Base-by-base conservation (phyloP, 2,113 vertebrate species). In the Eulacestoma nigropectus region DNA sequence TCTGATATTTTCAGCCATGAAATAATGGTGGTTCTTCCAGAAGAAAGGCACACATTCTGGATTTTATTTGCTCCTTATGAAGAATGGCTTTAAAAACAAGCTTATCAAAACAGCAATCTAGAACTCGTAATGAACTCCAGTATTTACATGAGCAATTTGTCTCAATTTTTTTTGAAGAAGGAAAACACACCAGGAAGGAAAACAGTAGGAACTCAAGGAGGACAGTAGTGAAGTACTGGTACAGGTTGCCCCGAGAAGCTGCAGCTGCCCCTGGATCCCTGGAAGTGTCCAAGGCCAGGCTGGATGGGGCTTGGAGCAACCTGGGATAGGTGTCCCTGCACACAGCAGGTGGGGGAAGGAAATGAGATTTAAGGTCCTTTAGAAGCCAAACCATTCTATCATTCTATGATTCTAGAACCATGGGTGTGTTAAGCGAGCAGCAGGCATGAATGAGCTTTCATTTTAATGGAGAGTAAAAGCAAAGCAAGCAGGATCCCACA, bases 401-500 rank as follows among this genome's bases (percentile, higher is more conserved):
- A 30, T 23, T 26, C 11, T 9, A 3, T 37, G 46, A n/a, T 30
- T 46, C 22, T 16, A 57, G 64, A 85, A 6, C 5, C 42, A 42
- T 0, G 6, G 19, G 32, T 11, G 17, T 37, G n/a, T 37, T 44
- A 47, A 49, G 33, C 1, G 9, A 90, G 63, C 29, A 69, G 84
- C 0, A 0, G 52, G 70, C 52, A 75, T 0, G 2, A 59, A 53
- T 8, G 57, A 72, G n/a, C 63, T 64, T 83, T 47, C 13, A 25
- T 32, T 50, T 62, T 7, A 75, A 86, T 17, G 42, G 0, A 39
- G 22, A 35, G 13, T 13, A 17, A 49, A 67, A 73, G 25, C 23
- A 16, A 55, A 92, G 50, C 29, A 33, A 87, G 55, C 9, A 62
- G 67, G 30, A 56, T 10, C 37, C 47, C 44, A 16, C 0, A 11